phyloP scores from a whole-genome alignment of 2,113 vertebrate species.

The Lethenteron reissneri region DNA sequence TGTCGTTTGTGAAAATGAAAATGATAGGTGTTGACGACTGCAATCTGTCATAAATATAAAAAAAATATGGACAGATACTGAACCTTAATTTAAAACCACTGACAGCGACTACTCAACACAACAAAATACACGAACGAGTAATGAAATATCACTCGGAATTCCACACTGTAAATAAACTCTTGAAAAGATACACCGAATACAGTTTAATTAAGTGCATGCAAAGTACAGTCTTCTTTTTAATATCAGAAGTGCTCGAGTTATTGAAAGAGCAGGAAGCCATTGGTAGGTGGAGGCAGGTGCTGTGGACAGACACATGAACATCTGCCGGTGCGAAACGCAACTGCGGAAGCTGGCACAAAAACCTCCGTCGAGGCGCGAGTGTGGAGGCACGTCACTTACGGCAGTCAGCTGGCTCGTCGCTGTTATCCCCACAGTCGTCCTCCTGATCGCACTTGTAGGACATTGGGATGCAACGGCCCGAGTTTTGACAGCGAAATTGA shows the following conservation, averaged over 20 bases:
- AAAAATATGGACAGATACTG: neutral
- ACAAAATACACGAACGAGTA: neutral
- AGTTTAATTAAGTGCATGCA: neutral
- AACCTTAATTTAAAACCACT: neutral
- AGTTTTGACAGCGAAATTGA: slow-evolving; percentile 69
- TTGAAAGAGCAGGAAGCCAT: neutral
- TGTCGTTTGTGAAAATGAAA: neutral
- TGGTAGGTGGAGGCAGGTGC: neutral
- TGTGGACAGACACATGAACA: neutral
- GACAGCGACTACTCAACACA: neutral
- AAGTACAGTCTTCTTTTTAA: neutral
- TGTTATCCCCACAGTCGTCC: slow-evolving; percentile 90
- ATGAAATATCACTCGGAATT: neutral
- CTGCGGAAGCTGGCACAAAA: neutral
- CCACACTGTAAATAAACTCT: neutral
- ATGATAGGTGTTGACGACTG: neutral
- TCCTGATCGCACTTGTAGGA: slow-evolving; percentile 91
- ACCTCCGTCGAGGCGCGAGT: neutral
- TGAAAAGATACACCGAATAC: neutral
- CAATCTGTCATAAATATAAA: neutral
- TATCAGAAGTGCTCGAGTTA: neutral
- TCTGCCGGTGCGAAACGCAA: neutral
- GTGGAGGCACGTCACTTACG: slow-evolving; percentile 25
- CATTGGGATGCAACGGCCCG: slow-evolving; percentile 68
- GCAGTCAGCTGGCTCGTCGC: slow-evolving; percentile 58